Percentiles rank a stretch among this genome's conserved stretches.
phyloP scores from a whole-genome alignment of 2,797 vertebrate genomes.

The Diceros bicornis region DNA sequence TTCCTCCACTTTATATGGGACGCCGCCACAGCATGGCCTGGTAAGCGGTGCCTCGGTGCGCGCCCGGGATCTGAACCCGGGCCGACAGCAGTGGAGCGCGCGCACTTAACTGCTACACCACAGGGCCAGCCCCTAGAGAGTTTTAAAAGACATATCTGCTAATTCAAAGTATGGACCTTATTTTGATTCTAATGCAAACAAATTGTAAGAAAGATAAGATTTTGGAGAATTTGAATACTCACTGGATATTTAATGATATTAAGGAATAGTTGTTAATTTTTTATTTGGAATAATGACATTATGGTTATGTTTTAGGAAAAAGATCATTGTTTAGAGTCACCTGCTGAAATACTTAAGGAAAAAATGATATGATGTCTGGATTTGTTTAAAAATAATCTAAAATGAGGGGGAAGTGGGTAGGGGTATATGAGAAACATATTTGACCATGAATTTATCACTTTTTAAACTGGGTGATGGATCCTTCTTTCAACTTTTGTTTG shows the following conservation, averaged over 20 bases:
- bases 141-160: conserved; percentile 53
- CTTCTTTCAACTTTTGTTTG: conserved; percentile 19
- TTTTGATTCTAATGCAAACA: conserved; percentile 57
- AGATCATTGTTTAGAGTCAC: conserved; percentile 37
- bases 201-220: conserved; percentile 14
- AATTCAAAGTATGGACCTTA: conserved; percentile 17
- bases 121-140: neutral
- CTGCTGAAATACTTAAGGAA: conserved; percentile 41
- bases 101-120: too few relatives aligned
- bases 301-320: conserved; percentile 41
- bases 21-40: too few relatives aligned
- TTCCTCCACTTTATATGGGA: too few relatives aligned
- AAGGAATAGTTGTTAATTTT: conserved; percentile 38
- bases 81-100: too few relatives aligned
- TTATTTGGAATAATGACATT: conserved; percentile 49
- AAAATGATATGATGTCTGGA: conserved; percentile 46
- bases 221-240: conserved; percentile 53
- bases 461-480: conserved; percentile 51
- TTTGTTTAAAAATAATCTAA: conserved; percentile 65
- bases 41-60: too few relatives aligned
- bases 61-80: too few relatives aligned
- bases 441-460: conserved; percentile 30
- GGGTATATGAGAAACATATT: conserved; percentile 8
- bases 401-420: neutral
- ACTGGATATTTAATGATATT: conserved; percentile 40